A percentile compares a stretch with the other conserved stretches of the same genome.
These are phyloP conservation scores for Argynnis bischoffii DNA, from an alignment of 2,888 invertebrate genomes.

Conservation along the genomic window DNA sequence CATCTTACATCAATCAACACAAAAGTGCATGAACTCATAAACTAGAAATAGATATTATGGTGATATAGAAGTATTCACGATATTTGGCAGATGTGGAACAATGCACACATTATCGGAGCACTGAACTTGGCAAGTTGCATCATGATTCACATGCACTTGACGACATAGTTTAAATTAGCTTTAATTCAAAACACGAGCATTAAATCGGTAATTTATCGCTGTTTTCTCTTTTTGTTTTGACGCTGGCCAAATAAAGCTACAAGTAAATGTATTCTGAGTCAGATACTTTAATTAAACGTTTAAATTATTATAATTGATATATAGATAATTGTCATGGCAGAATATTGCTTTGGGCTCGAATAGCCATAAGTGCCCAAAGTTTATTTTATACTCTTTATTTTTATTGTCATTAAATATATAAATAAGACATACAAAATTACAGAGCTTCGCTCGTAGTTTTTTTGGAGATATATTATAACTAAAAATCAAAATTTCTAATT, in stretches of 20 bases:
- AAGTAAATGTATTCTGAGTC: background rate
- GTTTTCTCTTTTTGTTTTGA: conserved; percentile 13
- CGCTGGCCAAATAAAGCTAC: background rate
- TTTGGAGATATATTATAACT: too few relatives aligned
- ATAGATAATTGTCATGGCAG: background rate
- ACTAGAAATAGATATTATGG: conserved; percentile 52
- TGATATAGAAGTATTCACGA: conserved; percentile 33
- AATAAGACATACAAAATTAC: too few relatives aligned
- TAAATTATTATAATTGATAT: background rate
- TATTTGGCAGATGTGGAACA: conserved; percentile 37
- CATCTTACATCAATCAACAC: conserved; percentile 8
- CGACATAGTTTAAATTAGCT: conserved; percentile 27
- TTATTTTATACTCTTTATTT: too few relatives aligned
- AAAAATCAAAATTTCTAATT: too few relatives aligned
- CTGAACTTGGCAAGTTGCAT: conserved; percentile 62
- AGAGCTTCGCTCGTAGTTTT: too few relatives aligned
- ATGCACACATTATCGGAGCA: conserved; percentile 49
- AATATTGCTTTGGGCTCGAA: background rate
- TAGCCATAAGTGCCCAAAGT: background rate
- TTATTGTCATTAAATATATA: too few relatives aligned
- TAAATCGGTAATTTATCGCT: conserved; percentile 8
- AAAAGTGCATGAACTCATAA: conserved; percentile 57
- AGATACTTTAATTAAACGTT: background rate
- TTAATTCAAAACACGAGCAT: conserved; percentile 17
- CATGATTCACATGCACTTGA: conserved; percentile 44